Evolutionary conservation across 2,797 vertebrate species (phyloP).

Genomic region (Eulemur rubriventer): DNA sequence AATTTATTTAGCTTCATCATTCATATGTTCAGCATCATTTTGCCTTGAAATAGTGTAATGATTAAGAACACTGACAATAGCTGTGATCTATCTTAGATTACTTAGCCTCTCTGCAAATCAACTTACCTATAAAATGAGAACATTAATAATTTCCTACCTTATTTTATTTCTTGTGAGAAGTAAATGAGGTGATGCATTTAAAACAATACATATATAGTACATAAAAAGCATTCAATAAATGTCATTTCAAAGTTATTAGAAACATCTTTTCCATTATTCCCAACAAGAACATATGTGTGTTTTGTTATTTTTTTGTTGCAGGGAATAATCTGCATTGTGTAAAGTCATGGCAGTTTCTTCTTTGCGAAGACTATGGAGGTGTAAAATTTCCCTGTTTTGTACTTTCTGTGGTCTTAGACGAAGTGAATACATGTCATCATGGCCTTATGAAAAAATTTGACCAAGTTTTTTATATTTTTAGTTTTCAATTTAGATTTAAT

Average conservation of each 20-base stretch:
- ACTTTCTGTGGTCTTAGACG: neutral
- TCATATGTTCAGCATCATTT: neutral
- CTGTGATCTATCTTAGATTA: neutral
- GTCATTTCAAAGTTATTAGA: neutral
- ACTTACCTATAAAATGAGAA: neutral
- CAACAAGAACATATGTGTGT: neutral
- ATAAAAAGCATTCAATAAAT: neutral
- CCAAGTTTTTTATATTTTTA: neutral
- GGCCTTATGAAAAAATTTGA: neutral
- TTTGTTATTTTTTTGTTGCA: neutral
- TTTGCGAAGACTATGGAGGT: neutral
- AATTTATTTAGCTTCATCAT: neutral
- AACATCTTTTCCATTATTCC: neutral
- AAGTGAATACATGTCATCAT: neutral
- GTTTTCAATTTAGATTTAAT: neutral
- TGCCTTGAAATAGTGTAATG: neutral
- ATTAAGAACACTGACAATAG: neutral
- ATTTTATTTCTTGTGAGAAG: neutral
- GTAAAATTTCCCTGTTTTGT: neutral
- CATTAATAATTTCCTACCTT: neutral
- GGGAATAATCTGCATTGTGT: neutral
- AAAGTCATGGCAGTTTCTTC: neutral
- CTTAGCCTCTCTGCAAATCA: neutral
- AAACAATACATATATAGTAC: neutral
- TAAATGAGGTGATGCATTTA: neutral